Evolutionary conservation across 2,797 vertebrate species (phyloP).

Genomic region (Iguana delicatissima): DNA sequence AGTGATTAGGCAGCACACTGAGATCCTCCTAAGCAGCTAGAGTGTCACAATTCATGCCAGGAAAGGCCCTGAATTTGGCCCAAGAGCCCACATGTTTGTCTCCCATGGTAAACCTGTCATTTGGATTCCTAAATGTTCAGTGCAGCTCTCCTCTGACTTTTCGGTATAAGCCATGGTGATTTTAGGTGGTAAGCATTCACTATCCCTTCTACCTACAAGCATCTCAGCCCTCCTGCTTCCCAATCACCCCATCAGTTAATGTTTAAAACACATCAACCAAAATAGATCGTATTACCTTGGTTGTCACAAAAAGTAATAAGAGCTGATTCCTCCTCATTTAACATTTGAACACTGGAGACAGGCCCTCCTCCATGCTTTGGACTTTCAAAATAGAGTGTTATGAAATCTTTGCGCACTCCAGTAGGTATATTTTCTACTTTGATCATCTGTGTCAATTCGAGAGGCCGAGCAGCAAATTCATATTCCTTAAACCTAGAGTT

Average conservation of each 20-base stretch:
- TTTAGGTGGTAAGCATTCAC: not conserved
- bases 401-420: conserved; percentile 52
- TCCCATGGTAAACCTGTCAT: not conserved
- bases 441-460: conserved; percentile 79
- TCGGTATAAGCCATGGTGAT: not conserved
- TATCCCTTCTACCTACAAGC: not conserved
- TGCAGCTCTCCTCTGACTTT: not conserved
- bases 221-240: not conserved
- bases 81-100: not conserved
- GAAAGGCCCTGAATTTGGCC: not conserved
- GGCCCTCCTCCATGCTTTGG: conserved; percentile 65
- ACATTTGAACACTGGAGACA: conserved; percentile 63
- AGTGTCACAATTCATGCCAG: not conserved
- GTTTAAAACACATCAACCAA: not conserved
- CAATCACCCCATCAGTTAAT: not conserved
- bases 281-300: conserved; percentile 77
- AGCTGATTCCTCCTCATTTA: conserved; percentile 81
- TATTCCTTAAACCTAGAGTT: conserved; percentile 68
- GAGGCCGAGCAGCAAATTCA: conserved; percentile 69
- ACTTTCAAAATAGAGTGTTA: conserved; percentile 86
- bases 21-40: not conserved
- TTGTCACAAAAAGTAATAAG: conserved; percentile 81
- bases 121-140: not conserved
- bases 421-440: conserved; percentile 82
- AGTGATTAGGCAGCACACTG: not conserved